Evolutionary conservation across 1,140 invertebrate genomes (phyloP), one percentile per base, ranked within the genome.

Genomic region (Holcopasites calliopsidis): DNA sequence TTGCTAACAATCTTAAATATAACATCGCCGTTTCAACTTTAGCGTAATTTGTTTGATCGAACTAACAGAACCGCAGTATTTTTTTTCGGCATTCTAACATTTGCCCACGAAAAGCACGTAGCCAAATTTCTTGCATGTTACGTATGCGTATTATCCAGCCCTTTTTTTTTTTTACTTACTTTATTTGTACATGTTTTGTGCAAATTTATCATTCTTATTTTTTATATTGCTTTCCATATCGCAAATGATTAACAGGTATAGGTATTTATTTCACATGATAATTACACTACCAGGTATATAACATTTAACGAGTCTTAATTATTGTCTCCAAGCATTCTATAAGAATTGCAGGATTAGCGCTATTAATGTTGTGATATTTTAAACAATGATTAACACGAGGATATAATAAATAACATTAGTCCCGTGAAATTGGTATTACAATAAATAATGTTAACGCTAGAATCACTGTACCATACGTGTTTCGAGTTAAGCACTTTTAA

Each of bases 351-450:
- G 1, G n/a, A 23, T 47, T 3, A 38, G 7, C n/a, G n/a, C n/a
- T n/a, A n/a, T n/a, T n/a, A 13, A 7, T n/a, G 26, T 60, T 52
- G 28, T 13, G 16, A 23, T 6, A 13, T n/a, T 61, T 42, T 3
- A 40, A 28, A 58, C 47, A 44, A 40, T 50, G n/a, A 57, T 38
- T 61, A 73, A 64, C 55, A 42, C 0, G 6, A 26, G 13, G 28
- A 35, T 58, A 40, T 8, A 62, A 38, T 61, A 16, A 57, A 28
- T 71, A 71, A 71, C 38, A 55, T 66, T 65, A 31, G 52, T 64
- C 47, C 49, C 60, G n/a, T 42, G 28, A n/a, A 33, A 70, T 76
- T 68, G 49, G 79, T 69, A 58, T 8, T 5, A 58, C 21, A 40
- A 58, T 54, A 64, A 77, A n/a, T n/a, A 61, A 28, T 28, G 16